Evolutionary conservation across 2,797 vertebrate genomes (phyloP).

Genomic region (Sebastiscus tertius): DNA sequence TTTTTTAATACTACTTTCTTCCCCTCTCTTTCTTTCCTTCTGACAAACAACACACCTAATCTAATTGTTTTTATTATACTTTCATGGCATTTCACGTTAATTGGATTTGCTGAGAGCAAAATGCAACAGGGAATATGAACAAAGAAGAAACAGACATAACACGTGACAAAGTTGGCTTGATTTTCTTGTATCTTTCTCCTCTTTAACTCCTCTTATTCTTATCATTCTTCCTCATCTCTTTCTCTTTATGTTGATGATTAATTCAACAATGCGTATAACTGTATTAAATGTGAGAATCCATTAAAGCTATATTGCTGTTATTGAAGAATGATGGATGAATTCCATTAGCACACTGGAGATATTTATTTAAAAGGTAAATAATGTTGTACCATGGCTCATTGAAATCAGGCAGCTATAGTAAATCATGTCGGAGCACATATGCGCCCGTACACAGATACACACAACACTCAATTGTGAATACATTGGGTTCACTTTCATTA

Average conservation of each 20-base stretch:
- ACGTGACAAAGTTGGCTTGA: neutral
- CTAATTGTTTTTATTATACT: neutral
- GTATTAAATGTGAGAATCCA: conserved; percentile 30
- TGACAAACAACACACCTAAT: neutral
- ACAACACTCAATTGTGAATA: neutral
- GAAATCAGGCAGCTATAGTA: conserved; percentile 12
- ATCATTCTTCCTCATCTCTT: neutral
- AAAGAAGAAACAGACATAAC: neutral
- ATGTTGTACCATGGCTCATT: conserved; percentile 46
- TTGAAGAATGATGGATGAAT: conserved; percentile 41
- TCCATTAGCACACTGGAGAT: conserved; percentile 20
- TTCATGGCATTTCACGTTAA: neutral
- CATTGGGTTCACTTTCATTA: neutral
- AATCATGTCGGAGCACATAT: conserved; percentile 12
- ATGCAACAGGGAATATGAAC: neutral
- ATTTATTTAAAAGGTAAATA: conserved; percentile 42
- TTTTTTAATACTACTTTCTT: conserved; percentile 18
- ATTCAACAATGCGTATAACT: neutral
- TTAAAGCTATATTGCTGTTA: conserved; percentile 20
- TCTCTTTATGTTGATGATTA: neutral
- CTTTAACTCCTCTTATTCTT: neutral
- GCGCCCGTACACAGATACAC: neutral
- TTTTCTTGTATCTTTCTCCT: neutral
- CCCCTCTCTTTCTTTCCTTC: neutral
- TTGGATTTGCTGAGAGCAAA: neutral